Base-by-base conservation (phyloP, 2,888 invertebrate genomes). In the Rhimphoctona megacephalus region DNA sequence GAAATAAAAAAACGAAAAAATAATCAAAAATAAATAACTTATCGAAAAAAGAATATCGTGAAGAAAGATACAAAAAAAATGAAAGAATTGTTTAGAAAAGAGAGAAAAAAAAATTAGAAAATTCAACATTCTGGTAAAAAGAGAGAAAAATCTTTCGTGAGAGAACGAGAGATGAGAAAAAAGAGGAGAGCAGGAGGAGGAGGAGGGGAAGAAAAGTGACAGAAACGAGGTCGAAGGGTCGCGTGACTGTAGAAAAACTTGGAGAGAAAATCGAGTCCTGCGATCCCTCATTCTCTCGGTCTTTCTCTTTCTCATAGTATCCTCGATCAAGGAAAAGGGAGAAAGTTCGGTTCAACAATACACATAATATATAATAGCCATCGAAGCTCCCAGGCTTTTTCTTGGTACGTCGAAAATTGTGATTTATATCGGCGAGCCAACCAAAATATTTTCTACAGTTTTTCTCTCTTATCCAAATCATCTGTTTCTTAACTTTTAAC, bases 161-260 rank as follows among this genome's bases (percentile, higher is more conserved):
- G 25, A 67, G 6, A 33, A 22, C 7, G 57, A 33, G 19, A 36
- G 3, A 33, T 2, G 66, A 52, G 49, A 25, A 17, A 19, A 22
- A n/a, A n/a, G n/a, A n/a, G n/a, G n/a, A n/a, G n/a, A n/a, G n/a
- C n/a, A 39, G 7, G 33, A 33, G 4, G 30, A 11, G n/a, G 25
- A 14, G 61, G 57, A 46, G n/a, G 67, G 43, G 25, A 11, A 61
- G 14, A 69, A 17, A 25, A 66, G 66, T 25, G 43, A 43, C 14
- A 17, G 17, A 11, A 61, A 61, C 46, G 46, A 66, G 78, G 73
- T 54, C 77, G 69, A 78, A 85, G 79, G 82, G 85, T 83, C 85
- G 85, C 80, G 85, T 85, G 85, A 54, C 85, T 74, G n/a, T 39
- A 69, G 61, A 57, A 76, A 69, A 66, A 57, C 30, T 49, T n/a